Base-by-base conservation (phyloP, 1,140 invertebrate species). In the Drosophila chauvacae region DNA sequence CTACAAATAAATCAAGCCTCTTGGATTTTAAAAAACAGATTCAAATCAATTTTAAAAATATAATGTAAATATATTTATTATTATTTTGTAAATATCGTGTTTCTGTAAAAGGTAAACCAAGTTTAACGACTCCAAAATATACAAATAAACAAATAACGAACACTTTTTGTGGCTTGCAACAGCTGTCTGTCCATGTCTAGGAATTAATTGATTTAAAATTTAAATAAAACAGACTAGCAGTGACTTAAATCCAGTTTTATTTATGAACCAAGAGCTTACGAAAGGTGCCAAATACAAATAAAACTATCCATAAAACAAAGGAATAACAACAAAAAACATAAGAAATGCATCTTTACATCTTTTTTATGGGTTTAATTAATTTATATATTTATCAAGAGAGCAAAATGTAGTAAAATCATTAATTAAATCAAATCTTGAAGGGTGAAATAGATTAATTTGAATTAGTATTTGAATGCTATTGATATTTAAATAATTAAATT, bases 151-250 rank as follows among this genome's bases (percentile, higher is more conserved):
- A 11, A 10, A 9, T 9, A 33, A 51, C 45, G 2, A 51, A 18
- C 0, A 11, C n/a, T 20, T 51, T 51, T 7, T 33, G n/a, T 14
- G 28, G 50, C n/a, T 53, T 33, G 18, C 28, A 53, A 33, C 30
- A 53, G 30, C 28, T 35, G 50, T 20, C 50, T 47, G 13, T 23
- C 20, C 1, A 23, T 20, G n/a, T 35, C 30, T 35, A 9, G 35
- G 7, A 13, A 35, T 53, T 35, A 53, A 53, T 53, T 53, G 18
- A 53, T 35, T 53, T 9, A 2, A 35, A 14, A 53, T 53, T 33
- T 53, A 20, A 53, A 53, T 53, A 14, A 33, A 51, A 33, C n/a
- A 23, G 2, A 47, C 20, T 13, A 47, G n/a, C n/a, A n/a, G 20
- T 23, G 44, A 23, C 1, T 47, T 3, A 23, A 47, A 14, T 20